phyloP scores from a whole-genome alignment of 2,888 invertebrate species.

The Danaus chrysippus region DNA sequence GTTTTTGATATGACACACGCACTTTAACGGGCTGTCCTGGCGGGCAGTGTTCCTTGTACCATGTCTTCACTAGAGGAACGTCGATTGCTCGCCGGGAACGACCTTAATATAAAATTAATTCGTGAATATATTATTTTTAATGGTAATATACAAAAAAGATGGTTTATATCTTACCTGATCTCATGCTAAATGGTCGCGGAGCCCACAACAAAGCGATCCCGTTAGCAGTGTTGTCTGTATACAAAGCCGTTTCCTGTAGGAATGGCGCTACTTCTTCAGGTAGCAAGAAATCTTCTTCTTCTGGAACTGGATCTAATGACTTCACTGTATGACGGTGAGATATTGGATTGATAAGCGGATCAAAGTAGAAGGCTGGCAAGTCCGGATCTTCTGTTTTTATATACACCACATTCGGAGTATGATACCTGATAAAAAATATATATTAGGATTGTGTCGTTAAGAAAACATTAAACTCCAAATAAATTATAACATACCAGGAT shows the following conservation, averaged over 20 bases:
- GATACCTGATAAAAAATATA: slow-evolving; percentile 86
- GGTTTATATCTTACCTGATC: slow-evolving; percentile 82
- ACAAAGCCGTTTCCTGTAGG: slow-evolving; percentile 95
- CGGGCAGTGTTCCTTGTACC: slow-evolving; percentile 97
- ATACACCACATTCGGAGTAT: slow-evolving; percentile 98
- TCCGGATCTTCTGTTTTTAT: slow-evolving; percentile 99
- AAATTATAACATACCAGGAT: slow-evolving; percentile 90
- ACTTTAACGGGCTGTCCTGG: slow-evolving; percentile 99
- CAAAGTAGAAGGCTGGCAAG: slow-evolving; percentile 99
- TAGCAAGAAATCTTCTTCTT: slow-evolving; percentile 96
- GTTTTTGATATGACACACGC: slow-evolving; percentile 98
- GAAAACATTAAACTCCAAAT: slow-evolving; percentile 30
- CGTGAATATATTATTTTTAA: neutral
- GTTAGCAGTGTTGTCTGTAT: slow-evolving; percentile 99
- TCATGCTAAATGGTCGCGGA: slow-evolving; percentile 97
- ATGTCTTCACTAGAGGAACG: slow-evolving; percentile 97
- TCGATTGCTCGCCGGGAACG: slow-evolving; percentile 96
- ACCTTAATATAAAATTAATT: slow-evolving; percentile 66
- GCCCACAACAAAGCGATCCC: slow-evolving; percentile 98
- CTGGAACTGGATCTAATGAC: slow-evolving; percentile 90
- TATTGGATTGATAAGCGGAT: slow-evolving; percentile 99
- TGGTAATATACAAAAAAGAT: neutral
- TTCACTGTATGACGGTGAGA: slow-evolving; percentile 95
- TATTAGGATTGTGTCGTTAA: neutral
- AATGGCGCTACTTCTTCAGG: slow-evolving; percentile 95